A percentile compares a stretch with the other conserved stretches of the same genome.
Evolutionary conservation across 2,888 invertebrate species (phyloP).

Genomic region (Pollenia amentaria): DNA sequence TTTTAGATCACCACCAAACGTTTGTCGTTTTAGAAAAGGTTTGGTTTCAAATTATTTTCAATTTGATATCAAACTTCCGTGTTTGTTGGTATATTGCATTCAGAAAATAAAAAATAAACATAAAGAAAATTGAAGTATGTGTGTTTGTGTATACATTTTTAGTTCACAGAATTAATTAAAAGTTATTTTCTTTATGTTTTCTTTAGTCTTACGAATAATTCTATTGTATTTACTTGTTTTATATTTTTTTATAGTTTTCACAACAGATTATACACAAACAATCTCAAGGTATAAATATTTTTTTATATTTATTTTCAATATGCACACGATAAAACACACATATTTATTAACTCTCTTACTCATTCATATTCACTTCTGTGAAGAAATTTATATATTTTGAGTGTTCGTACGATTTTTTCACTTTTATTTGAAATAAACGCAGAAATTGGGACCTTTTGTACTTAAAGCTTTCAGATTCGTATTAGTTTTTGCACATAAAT

Average conservation of each 20-base stretch:
- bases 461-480: no score
- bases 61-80: no score
- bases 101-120: not conserved
- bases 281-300: not conserved
- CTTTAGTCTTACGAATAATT: constrained; percentile 5
- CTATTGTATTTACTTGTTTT: not conserved
- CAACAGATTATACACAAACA: not conserved
- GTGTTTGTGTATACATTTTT: constrained; percentile 25
- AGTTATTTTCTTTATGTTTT: constrained; percentile 46
- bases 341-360: no score
- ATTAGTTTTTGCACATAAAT: no score
- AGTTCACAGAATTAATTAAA: constrained; percentile 62
- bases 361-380: not conserved
- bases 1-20: no score
- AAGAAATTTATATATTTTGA: not conserved
- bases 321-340: not conserved
- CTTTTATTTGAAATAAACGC: not conserved
- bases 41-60: no score
- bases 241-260: not conserved
- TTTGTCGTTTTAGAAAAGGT: no score
- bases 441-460: no score
- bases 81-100: not conserved
- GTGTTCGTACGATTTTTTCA: not conserved
- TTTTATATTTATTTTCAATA: not conserved
- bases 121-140: not conserved